Evolutionary conservation across 2,888 invertebrate genomes (phyloP).

Genomic region (Dasysyrphus albostriatus): DNA sequence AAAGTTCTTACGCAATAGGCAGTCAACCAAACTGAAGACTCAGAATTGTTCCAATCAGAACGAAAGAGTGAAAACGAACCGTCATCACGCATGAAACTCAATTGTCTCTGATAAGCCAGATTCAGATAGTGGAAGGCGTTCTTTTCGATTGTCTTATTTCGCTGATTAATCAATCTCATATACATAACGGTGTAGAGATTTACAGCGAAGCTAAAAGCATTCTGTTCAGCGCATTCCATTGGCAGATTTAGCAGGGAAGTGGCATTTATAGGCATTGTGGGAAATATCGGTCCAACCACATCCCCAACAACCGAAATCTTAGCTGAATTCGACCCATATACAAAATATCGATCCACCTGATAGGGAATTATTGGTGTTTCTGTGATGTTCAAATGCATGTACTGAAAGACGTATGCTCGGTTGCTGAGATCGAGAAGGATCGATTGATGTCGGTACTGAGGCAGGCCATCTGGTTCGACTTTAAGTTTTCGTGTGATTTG

Average conservation of each 20-base stretch:
- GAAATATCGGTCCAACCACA: conserved; percentile 94
- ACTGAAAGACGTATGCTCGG: conserved; percentile 94
- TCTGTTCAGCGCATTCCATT: conserved; percentile 95
- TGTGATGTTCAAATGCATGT: conserved; percentile 96
- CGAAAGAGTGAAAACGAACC: conserved; percentile 95
- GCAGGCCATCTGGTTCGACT: conserved; percentile 93
- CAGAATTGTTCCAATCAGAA: conserved; percentile 94
- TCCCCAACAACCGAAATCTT: conserved; percentile 91
- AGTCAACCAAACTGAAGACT: conserved; percentile 94
- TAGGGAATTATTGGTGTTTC: conserved; percentile 95
- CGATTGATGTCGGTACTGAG: conserved; percentile 94
- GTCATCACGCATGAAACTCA: conserved; percentile 94
- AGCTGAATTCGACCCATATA: conserved; percentile 94
- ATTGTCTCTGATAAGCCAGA: conserved; percentile 92
- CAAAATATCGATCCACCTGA: conserved; percentile 93
- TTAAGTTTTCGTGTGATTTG: conserved; percentile 86
- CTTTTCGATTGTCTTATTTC: conserved; percentile 90
- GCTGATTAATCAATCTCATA: conserved; percentile 93
- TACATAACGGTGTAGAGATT: conserved; percentile 94
- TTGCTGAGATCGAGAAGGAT: conserved; percentile 94
- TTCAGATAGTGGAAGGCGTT: conserved; percentile 93
- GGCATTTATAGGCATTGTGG: conserved; percentile 94
- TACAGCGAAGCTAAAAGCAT: conserved; percentile 96
- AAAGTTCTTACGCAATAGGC: conserved; percentile 93
- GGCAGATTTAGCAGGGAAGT: conserved; percentile 90